Percentiles rank a stretch among this genome's conserved stretches.
phyloP scores from a whole-genome alignment of 1,140 invertebrate species.

The Pachyrhynchus sulphureomaculatus region DNA sequence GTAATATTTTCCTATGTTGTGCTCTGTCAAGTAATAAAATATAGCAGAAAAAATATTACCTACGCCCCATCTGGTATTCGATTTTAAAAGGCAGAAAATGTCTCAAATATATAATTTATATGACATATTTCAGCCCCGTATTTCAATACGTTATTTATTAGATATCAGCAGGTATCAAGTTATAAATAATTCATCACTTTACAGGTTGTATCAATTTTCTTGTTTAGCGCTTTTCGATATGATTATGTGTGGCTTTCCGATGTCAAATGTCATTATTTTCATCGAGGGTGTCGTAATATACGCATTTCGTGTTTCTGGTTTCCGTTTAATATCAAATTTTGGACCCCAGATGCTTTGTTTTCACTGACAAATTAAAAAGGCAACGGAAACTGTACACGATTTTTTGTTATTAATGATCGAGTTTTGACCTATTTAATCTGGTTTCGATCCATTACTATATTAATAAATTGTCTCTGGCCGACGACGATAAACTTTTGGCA shows the following conservation, averaged over 20 bases:
- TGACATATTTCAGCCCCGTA: too few species aligned
- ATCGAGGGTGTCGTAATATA: conserved; percentile 13
- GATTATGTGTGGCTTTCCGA: not conserved
- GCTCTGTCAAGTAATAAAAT: too few species aligned
- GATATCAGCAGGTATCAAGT: too few species aligned
- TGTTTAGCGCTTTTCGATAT: conserved; percentile 3
- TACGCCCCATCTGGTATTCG: too few species aligned
- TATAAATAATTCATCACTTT: not conserved
- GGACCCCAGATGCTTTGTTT: conserved; percentile 25
- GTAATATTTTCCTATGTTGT: too few species aligned
- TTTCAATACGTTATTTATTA: too few species aligned
- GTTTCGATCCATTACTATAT: conserved; percentile 16
- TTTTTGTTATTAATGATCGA: conserved; percentile 24
- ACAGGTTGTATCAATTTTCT: not conserved
- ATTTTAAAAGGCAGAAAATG: too few species aligned
- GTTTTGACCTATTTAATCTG: conserved; percentile 14
- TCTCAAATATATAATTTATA: too few species aligned
- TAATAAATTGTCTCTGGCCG: not conserved
- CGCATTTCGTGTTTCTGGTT: conserved; percentile 2
- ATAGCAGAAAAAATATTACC: too few species aligned
- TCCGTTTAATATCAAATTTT: conserved; percentile 14
- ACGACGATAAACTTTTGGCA: too few species aligned
- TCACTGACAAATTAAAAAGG: conserved; percentile 27
- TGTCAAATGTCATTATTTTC: conserved; percentile 14
- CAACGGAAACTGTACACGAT: not conserved